These are phyloP conservation scores for Dysdera silvatica DNA, from an alignment of 1,140 invertebrate species.

Conservation along the genomic window DNA sequence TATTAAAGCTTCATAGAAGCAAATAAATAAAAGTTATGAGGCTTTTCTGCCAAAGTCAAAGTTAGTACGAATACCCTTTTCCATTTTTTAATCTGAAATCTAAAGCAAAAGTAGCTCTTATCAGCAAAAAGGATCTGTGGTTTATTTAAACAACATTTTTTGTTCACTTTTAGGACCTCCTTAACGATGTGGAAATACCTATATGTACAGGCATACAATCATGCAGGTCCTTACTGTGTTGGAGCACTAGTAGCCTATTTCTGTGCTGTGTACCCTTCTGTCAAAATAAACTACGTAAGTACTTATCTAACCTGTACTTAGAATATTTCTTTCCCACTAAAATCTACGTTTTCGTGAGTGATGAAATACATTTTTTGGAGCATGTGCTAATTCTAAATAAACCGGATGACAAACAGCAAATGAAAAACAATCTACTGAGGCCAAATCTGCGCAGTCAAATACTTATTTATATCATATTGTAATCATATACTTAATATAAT, in stretches of 20 bases:
- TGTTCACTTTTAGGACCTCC: not conserved
- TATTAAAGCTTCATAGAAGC: no score
- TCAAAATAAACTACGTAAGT: constrained; percentile 21
- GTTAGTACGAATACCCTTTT: not conserved
- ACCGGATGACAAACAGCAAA: no score
- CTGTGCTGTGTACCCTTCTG: constrained; percentile 15
- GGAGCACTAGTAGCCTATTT: constrained; percentile 30
- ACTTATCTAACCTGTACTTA: not conserved
- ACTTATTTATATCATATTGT: no score
- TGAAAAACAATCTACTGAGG: no score
- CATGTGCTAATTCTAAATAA: no score
- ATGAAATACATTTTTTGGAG: no score
- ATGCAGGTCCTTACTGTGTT: constrained; percentile 30
- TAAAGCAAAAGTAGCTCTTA: not conserved
- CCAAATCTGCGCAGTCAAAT: no score
- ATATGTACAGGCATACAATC: constrained; percentile 29
- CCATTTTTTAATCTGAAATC: not conserved
- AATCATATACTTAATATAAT: no score
- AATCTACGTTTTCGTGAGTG: no score
- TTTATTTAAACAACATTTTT: not conserved
- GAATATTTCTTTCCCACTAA: not conserved
- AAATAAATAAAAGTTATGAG: no score
- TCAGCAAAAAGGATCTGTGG: not conserved
- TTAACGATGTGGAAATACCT: constrained; percentile 11
- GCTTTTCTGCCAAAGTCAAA: no score